Evolutionary conservation across 2,888 invertebrate genomes (phyloP), one percentile per base, ranked within the genome.

Genomic region (Epirrita christyi): DNA sequence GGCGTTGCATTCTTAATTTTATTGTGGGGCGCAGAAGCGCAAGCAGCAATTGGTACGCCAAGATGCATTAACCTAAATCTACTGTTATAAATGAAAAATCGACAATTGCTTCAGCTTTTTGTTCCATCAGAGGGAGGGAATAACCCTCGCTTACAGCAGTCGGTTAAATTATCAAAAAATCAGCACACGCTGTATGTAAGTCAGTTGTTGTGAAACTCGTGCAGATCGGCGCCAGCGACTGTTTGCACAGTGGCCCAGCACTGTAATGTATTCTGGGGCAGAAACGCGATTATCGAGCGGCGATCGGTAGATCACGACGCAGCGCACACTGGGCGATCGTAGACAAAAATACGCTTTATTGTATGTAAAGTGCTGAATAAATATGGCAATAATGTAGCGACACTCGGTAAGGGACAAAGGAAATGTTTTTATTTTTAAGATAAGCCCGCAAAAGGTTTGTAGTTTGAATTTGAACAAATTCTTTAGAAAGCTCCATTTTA

Each of bases 261-360:
- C 55, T 40, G 10, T 6, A 0, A 1, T 8, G 29, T 38, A 45
- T 47, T 52, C 45, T 37, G 15, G 28, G 34, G 44, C 54, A 21
- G 47, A 71, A 71, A 68, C 73, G 71, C 79, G 81, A 83, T 85
- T 83, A 85, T 79, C 78, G 74, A 73, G 71, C 70, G 70, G 71
- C 78, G 66, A 80, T 76, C 79, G 76, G 72, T 76, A 75, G 77
- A 80, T 83, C 82, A 83, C 81, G 80, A 73, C 55, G 61, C 21
- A n/a, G 21, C 21, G 21, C 63, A 41, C 61, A 57, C 53, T 38
- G 56, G 32, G 46, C 45, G 59, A 59, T 61, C 64, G 55, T 44
- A 60, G 49, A 59, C 67, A 56, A 71, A 67, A 58, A 64, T 64
- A 61, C 64, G 58, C 63, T 59, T 61, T 64, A 67, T 67, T 67